Conservation (phyloP, 2,113 vertebrate genomes). For the Columba janthina region DNA sequence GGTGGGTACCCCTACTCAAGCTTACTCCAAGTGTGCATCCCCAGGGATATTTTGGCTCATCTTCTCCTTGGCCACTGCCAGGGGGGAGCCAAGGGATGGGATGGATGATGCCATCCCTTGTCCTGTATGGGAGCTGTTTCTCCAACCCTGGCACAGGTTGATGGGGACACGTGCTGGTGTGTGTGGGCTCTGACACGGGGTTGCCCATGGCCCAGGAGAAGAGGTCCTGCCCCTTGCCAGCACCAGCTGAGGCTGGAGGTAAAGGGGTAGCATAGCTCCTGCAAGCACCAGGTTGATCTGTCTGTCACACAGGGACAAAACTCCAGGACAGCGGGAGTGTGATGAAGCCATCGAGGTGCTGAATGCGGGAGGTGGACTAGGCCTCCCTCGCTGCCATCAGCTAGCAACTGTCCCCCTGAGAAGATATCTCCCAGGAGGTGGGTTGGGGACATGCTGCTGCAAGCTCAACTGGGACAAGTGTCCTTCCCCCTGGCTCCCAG, state of each 20-base stretch:
- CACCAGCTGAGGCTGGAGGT: background rate
- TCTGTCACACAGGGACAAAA: constrained; percentile 84
- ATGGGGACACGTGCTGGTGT: background rate
- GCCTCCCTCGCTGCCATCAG: constrained; percentile 91
- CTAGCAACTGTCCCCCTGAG: constrained; percentile 87
- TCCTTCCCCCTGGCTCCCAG: too few relatives aligned
- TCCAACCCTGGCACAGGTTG: background rate
- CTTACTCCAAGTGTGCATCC: background rate
- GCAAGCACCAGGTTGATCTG: background rate
- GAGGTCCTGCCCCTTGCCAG: background rate
- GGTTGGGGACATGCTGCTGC: constrained; percentile 2
- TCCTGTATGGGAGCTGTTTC: background rate
- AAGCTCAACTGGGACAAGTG: background rate
- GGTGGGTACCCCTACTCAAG: too few relatives aligned
- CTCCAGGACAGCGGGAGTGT: constrained; percentile 91
- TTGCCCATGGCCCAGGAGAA: constrained; percentile 73
- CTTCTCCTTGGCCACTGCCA: too few relatives aligned
- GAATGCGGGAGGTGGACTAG: constrained; percentile 90
- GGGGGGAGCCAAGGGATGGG: background rate
- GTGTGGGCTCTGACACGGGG: background rate
- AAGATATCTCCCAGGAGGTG: constrained; percentile 92
- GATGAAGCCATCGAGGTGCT: constrained; percentile 88
- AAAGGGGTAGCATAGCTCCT: background rate
- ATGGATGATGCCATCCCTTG: background rate
- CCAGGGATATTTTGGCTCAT: background rate